A percentile compares a stretch with the other conserved stretches of the same genome.
These are phyloP conservation scores for Spheniscus humboldti DNA, from an alignment of 2,797 vertebrate genomes.

Conservation along the genomic window DNA sequence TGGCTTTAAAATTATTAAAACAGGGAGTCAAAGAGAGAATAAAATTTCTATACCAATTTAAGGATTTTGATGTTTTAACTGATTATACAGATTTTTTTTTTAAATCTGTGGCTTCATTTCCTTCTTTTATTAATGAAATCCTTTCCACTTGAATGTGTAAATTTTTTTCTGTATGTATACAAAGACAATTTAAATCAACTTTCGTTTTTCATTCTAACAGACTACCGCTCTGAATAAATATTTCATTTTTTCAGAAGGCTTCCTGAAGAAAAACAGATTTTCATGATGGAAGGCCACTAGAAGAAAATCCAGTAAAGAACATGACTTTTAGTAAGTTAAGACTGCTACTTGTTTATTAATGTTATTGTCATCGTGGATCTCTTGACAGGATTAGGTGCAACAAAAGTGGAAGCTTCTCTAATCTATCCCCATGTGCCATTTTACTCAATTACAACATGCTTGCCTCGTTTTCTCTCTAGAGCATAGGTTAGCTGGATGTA, in stretches of 20 bases:
- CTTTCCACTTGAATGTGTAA: not conserved
- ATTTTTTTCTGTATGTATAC: not conserved
- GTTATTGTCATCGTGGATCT: not conserved
- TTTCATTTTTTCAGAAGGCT: not conserved
- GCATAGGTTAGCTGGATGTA: not conserved
- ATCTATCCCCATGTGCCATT: not conserved
- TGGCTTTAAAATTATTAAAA: not conserved
- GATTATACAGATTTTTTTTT: not conserved
- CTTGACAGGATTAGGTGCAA: not conserved
- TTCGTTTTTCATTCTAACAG: not conserved
- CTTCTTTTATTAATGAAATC: not conserved
- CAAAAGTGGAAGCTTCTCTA: not conserved
- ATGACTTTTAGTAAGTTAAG: not conserved
- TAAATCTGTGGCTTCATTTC: not conserved
- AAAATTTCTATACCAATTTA: not conserved
- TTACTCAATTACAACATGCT: not conserved
- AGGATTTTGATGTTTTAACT: not conserved
- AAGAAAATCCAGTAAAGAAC: not conserved
- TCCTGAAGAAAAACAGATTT: constrained; percentile 2
- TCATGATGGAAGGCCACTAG: not conserved
- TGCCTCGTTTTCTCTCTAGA: not conserved
- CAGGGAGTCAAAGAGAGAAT: not conserved
- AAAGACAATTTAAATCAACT: not conserved
- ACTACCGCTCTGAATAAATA: not conserved
- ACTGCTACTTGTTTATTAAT: not conserved